Conservation (phyloP, 23 tunicate genomes). For the Ciona savignyi region DNA sequence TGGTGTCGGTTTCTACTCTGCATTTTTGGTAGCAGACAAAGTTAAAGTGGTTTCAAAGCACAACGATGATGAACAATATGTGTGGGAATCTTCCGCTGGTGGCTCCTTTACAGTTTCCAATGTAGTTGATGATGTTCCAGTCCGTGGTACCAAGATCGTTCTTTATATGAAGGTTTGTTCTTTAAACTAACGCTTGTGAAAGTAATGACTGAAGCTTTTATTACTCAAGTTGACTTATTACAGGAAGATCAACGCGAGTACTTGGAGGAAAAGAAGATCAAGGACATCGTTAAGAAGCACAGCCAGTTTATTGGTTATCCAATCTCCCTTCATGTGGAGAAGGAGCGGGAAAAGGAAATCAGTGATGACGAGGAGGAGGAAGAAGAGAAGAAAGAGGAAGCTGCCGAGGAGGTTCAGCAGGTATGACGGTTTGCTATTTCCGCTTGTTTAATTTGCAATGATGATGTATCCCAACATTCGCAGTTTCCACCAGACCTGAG, state of each 20-base stretch:
- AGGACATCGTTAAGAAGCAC: constrained; percentile 98
- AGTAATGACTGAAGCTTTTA: not conserved
- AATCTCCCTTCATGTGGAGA: constrained; percentile 91
- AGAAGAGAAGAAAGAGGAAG: constrained; percentile 70
- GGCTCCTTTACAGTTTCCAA: constrained; percentile 64
- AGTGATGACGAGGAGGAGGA: constrained; percentile 91
- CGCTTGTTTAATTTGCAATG: constrained; percentile 21
- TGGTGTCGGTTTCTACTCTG: constrained; percentile 98
- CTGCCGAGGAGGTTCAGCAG: constrained; percentile 19
- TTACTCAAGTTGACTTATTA: not conserved
- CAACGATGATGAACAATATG: constrained; percentile 88
- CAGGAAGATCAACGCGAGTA: constrained; percentile 93
- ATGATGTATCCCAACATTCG: constrained; percentile 79
- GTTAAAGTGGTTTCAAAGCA: constrained; percentile 84
- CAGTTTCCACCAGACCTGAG: constrained; percentile 82
- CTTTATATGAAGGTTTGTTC: constrained; percentile 55
- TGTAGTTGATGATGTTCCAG: constrained; percentile 19
- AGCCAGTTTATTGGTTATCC: constrained; percentile 95
- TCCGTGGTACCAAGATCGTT: constrained; percentile 84
- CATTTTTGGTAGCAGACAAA: constrained; percentile 91
- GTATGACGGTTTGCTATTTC: no score
- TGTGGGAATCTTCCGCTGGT: constrained; percentile 97
- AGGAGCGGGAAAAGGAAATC: constrained; percentile 92
- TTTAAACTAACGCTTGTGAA: not conserved
- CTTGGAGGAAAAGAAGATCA: constrained; percentile 86